Percentiles rank a stretch among this genome's conserved stretches.
phyloP scores from a whole-genome alignment of 30 jellyfish, hydroid and myxozoan genomes.

The Rhopilema esculentum region DNA sequence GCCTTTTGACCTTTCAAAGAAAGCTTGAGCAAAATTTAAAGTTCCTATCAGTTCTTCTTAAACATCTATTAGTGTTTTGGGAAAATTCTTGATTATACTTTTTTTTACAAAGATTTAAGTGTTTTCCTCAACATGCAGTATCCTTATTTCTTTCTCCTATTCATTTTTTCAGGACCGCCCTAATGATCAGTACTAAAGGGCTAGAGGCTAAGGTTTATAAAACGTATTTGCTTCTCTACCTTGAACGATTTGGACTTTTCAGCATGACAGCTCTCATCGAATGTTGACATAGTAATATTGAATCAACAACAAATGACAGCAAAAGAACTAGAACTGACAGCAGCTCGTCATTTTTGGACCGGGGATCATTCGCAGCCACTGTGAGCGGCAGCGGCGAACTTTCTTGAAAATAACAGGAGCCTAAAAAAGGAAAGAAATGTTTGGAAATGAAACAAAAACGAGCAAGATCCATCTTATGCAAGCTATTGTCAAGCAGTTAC shows the following conservation, averaged over 20 bases:
- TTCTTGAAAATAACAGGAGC: background rate
- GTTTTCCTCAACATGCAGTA: too few species aligned
- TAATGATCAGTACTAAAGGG: too few species aligned
- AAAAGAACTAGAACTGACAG: background rate
- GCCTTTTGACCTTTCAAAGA: too few species aligned
- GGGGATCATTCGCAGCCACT: background rate
- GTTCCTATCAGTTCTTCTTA: too few species aligned
- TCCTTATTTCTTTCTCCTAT: too few species aligned
- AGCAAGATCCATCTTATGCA: constrained; percentile 40
- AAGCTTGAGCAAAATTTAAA: too few species aligned
- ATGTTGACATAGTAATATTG: background rate
- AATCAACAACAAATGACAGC: background rate
- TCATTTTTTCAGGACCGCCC: too few species aligned
- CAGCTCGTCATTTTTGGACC: background rate
- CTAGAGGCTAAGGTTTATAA: too few species aligned
- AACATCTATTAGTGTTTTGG: too few species aligned
- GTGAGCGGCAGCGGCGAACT: background rate
- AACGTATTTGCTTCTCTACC: background rate
- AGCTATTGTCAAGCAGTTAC: constrained; percentile 29
- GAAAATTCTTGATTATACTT: too few species aligned
- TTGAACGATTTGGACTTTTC: too few species aligned
- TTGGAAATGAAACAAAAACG: constrained; percentile 36
- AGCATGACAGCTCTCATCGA: background rate
- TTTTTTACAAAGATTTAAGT: too few species aligned
- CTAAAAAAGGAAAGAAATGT: constrained; percentile 19